Conservation (phyloP, 2,797 vertebrate species). For the Enteromius unitaeniatus region DNA sequence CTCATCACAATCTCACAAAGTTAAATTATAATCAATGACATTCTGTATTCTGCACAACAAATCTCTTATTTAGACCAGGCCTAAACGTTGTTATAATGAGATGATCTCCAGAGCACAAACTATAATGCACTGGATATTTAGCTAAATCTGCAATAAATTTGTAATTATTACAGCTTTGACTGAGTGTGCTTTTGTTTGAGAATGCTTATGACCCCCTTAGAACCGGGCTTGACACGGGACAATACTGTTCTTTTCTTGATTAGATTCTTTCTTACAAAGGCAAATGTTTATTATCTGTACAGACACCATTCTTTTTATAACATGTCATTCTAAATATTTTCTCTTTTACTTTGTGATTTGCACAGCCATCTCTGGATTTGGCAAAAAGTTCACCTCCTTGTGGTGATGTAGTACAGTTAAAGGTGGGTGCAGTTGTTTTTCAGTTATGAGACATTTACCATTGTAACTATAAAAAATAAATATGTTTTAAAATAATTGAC, state of each 20-base stretch:
- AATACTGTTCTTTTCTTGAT: background rate
- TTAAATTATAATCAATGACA: background rate
- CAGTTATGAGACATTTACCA: background rate
- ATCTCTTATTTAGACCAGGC: background rate
- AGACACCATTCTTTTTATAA: background rate
- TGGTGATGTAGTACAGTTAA: slow-evolving; percentile 84
- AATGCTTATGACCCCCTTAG: background rate
- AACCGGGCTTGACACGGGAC: background rate
- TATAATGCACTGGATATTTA: too few relatives aligned
- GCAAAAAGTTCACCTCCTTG: slow-evolving; percentile 98
- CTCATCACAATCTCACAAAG: background rate
- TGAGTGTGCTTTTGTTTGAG: background rate
- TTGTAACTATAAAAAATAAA: background rate
- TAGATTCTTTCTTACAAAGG: background rate
- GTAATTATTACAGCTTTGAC: background rate
- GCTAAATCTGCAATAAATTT: too few relatives aligned
- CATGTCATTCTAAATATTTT: slow-evolving; percentile 9
- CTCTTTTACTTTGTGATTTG: slow-evolving; percentile 43
- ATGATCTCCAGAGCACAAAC: background rate
- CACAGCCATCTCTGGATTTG: slow-evolving; percentile 93
- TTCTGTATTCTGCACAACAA: background rate
- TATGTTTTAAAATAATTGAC: background rate
- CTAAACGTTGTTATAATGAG: background rate
- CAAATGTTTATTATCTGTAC: background rate
- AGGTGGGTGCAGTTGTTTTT: slow-evolving; percentile 75